Conservation (phyloP, 2,888 invertebrate species). For the Ennomos fuscantarius region DNA sequence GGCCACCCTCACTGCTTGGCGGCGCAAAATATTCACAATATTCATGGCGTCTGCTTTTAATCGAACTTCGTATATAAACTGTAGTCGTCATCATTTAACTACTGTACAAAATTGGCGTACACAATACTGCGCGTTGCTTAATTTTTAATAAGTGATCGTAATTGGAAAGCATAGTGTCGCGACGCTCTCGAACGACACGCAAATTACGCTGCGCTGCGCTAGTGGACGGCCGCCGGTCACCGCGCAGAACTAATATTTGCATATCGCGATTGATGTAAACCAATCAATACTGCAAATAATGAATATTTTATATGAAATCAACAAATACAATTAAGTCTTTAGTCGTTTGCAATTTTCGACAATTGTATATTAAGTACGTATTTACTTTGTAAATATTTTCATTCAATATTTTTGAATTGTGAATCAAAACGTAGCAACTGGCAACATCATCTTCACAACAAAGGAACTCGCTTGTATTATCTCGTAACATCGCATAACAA, state of each 20-base stretch:
- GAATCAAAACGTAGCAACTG: not conserved
- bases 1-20: slow-evolving; percentile 12
- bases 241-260: slow-evolving; percentile 80
- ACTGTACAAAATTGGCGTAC: slow-evolving; percentile 33
- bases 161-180: slow-evolving; percentile 78
- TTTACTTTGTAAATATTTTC: too few species aligned
- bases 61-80: slow-evolving; percentile 23
- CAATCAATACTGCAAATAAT: slow-evolving; percentile 84
- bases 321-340: slow-evolving; percentile 66
- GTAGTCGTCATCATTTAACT: slow-evolving; percentile 24
- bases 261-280: slow-evolving; percentile 82
- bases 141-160: slow-evolving; percentile 81
- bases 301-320: slow-evolving; percentile 75
- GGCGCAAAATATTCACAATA: slow-evolving; percentile 21
- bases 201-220: slow-evolving; percentile 54
- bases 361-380: slow-evolving; percentile 3
- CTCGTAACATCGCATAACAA: slow-evolving; percentile 20
- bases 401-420: not conserved
- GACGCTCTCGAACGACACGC: slow-evolving; percentile 43
- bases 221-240: slow-evolving; percentile 54
- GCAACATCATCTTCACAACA: slow-evolving; percentile 7
- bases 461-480: slow-evolving; percentile 6
- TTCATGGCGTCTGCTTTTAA: slow-evolving; percentile 22
- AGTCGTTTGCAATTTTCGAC: slow-evolving; percentile 54
- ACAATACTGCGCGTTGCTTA: slow-evolving; percentile 53